phyloP scores from a whole-genome alignment of 1,140 invertebrate genomes.

The Sycobia sp. region DNA sequence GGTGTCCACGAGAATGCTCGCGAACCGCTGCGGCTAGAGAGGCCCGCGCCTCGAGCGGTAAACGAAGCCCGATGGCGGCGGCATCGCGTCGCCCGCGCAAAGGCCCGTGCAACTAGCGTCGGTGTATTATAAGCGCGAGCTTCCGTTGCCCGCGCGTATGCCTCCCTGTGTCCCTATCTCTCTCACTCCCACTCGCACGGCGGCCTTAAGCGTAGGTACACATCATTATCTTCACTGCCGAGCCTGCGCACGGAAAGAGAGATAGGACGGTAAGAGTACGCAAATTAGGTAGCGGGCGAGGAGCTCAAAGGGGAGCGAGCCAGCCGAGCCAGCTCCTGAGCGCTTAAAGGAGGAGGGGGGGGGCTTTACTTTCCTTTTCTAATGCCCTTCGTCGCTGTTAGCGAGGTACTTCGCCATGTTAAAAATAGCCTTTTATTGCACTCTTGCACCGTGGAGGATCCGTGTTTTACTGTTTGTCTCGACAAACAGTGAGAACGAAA shows the following conservation, averaged over 20 bases:
- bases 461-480: slow-evolving; percentile 7
- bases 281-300: slow-evolving; percentile 18
- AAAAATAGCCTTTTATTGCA: no score
- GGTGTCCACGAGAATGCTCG: no score
- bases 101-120: slow-evolving; percentile 1
- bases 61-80: neutral
- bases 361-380: slow-evolving; percentile 20
- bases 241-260: neutral
- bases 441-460: neutral
- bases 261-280: neutral
- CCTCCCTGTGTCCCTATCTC: neutral
- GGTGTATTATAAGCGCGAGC: neutral
- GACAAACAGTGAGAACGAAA: neutral
- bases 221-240: slow-evolving; percentile 40
- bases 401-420: neutral
- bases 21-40: no score
- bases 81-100: neutral
- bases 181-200: neutral
- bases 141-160: slow-evolving; percentile 14
- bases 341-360: no score
- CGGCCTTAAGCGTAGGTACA: slow-evolving; percentile 36
- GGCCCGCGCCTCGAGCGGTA: neutral
- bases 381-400: slow-evolving; percentile 1
- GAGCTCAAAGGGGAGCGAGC: slow-evolving; percentile 25
- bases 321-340: no score